Evolutionary conservation across 2,888 invertebrate species (phyloP), one percentile per base, ranked within the genome.

Genomic region (Melieria omissa): DNA sequence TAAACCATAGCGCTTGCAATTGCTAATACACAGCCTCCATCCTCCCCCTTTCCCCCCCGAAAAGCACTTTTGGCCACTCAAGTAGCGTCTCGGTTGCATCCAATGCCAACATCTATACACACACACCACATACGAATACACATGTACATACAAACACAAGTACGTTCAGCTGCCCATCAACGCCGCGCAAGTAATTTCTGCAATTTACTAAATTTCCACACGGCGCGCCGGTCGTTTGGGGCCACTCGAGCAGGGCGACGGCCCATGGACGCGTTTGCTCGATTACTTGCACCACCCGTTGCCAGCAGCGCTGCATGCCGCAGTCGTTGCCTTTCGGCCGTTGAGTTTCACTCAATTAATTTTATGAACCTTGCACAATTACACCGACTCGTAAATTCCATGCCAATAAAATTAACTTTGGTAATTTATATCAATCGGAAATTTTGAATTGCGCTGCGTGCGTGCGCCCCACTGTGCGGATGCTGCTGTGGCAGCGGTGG

Each of bases 201-300:
- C 29, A 29, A 29, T 29, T 29, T 29, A 29, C 29, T 29, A 29
- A 29, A 29, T 29, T 29, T 29, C 29, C 29, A 29, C 29, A 29
- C 29, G 1, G 29, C 29, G 29, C 29, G 29, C 29, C 29, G 29
- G 29, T 29, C 29, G 29, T 29, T 29, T 29, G 29, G 29, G 29
- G 29, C 75, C 69, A 55, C 66, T 52, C 54, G 70, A 47, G 69
- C 61, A 64, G 63, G 29, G 60, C n/a, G 58, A 29, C 47, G 29
- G 70, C 10, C 46, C 55, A 76, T 73, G 73, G 74, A 69, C 79
- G 71, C 70, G 77, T 10, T 69, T 72, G 71, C 72, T 74, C 72
- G 62, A 9, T 70, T 64, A 65, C 6, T 5, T 47, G 64, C 47
- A 47, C 4, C 14, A 47, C 0, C 47, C 12, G 10, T 29, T 52